Evolutionary conservation across 2,888 invertebrate genomes (phyloP), one percentile per base, ranked within the genome.

Genomic region (Zele albiditarsus): DNA sequence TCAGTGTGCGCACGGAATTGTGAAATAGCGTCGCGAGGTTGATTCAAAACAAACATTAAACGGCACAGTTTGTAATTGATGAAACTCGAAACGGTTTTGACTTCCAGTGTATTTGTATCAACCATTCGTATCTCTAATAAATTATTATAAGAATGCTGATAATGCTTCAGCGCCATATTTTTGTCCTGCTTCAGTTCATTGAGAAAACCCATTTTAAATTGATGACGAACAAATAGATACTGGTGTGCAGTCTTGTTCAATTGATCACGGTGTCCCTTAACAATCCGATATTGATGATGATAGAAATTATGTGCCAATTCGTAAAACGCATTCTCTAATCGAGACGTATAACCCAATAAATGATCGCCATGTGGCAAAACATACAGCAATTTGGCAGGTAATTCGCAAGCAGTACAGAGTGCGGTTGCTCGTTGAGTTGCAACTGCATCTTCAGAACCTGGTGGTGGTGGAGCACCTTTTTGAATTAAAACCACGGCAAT

Each of bases 51-150:
- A 90, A 99, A 99, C 90, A 97, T 93, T 78, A 99, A 90, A 79
- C 95, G 93, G 85, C 98, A 99, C 46, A 99, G 92, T 91, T 99
- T 99, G 87, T 98, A 99, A 89, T 96, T 98, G 42, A 99, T 94
- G 85, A 97, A 97, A 2, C 98, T 97, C 12, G 97, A 97, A n/a
- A 98, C 93, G 10, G 96, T 96, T 89, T 98, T 95, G 60, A 98
- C 94, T 91, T 99, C 99, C 87, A 97, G 92, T 67, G 96, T 93
- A 89, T 98, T 98, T 6, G 95, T 94, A 86, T 98, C 98, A 2
- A 95, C 94, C 82, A 96, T 94, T 77, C 97, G 92, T 58, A 97
- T 93, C 86, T 99, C 98, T 78, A 96, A 91, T 78, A 98, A 91
- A 89, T 96, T 95, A 77, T 94, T 95, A 89, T 99, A 99, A 0